Evolutionary conservation across 2,113 vertebrate species (phyloP).

Genomic region (Eclectus roratus): DNA sequence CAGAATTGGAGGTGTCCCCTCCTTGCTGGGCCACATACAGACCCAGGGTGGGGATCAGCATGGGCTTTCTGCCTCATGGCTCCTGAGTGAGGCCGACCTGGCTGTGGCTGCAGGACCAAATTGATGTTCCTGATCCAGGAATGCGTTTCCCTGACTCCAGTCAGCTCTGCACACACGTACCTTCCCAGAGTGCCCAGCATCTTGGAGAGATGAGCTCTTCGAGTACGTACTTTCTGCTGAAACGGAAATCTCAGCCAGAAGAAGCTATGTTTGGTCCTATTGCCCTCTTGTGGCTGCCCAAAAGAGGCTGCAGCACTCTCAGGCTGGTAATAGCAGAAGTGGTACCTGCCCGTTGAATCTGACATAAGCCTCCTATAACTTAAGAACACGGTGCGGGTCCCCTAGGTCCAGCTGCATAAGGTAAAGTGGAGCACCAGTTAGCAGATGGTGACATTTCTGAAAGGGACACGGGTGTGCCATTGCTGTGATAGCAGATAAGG

Average conservation of each 20-base stretch:
- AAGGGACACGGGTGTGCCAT: neutral
- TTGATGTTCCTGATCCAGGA: neutral
- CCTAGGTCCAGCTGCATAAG: neutral
- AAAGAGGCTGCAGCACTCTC: neutral
- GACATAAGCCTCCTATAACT: neutral
- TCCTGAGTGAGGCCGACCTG: neutral
- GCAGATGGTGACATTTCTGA: neutral
- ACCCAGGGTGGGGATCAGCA: neutral
- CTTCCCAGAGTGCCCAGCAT: neutral
- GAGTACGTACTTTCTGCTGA: fast-evolving
- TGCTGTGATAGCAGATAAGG: neutral
- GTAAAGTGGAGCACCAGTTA: neutral
- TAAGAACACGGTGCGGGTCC: neutral
- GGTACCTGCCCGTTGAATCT: neutral
- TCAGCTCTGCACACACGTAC: neutral
- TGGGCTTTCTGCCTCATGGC: neutral
- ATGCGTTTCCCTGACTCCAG: neutral
- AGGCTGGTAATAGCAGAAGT: neutral
- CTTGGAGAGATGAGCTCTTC: neutral
- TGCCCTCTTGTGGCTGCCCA: constrained; percentile 63
- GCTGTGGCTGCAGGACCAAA: neutral
- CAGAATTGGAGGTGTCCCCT: neutral
- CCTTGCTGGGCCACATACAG: neutral
- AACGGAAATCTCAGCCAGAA: neutral
- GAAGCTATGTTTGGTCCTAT: constrained; percentile 31